phyloP scores from a whole-genome alignment of 2,797 vertebrate species.

The Anguilla marmorata region DNA sequence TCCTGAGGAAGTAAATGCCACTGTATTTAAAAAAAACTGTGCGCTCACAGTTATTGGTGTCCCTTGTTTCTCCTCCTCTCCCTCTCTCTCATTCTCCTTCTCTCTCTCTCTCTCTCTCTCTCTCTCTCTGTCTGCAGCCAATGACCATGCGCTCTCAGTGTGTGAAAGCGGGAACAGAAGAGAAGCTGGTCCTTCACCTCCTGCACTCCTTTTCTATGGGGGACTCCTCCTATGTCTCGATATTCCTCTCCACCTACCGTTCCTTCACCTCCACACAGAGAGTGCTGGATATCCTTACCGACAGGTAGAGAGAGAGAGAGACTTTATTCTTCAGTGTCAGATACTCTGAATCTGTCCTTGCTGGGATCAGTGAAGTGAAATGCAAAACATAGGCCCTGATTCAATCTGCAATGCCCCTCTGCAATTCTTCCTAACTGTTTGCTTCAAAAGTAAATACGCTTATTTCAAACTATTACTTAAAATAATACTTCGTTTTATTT shows the following conservation, averaged over 20 bases:
- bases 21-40: neutral
- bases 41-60: neutral
- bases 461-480: neutral
- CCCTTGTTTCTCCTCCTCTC: neutral
- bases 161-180: conserved; percentile 82
- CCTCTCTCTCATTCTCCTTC: conserved; percentile 8
- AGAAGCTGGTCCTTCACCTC: conserved; percentile 83
- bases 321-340: neutral
- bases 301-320: conserved; percentile 69
- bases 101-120: conserved; percentile 4
- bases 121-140: conserved; percentile 45
- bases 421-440: neutral
- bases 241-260: conserved; percentile 86
- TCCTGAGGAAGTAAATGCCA: neutral
- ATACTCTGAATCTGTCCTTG: neutral
- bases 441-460: neutral
- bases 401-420: neutral
- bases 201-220: conserved; percentile 76
- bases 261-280: conserved; percentile 77
- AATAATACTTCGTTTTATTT: neutral
- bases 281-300: conserved; percentile 78
- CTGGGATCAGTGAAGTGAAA: neutral
- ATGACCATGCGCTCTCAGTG: conserved; percentile 61
- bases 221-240: conserved; percentile 78
- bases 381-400: neutral